These are phyloP conservation scores for Dipus sagitta DNA, from an alignment of 2,797 vertebrate species.

Conservation along the genomic window DNA sequence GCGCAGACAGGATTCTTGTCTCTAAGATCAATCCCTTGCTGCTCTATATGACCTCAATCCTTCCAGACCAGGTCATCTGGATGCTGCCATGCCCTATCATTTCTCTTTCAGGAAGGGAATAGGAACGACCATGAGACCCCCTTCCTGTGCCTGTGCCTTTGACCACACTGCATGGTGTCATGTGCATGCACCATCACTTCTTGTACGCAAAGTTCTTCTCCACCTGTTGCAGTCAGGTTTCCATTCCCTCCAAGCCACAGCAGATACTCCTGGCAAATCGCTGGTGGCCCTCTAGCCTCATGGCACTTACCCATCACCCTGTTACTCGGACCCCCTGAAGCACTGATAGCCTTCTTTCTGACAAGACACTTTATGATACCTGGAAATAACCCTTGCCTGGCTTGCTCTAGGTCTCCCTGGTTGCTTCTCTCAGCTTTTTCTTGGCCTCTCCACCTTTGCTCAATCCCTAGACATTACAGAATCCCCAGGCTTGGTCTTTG, in stretches of 20 bases:
- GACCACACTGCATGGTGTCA: fast-evolving
- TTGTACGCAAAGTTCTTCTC: too few relatives aligned
- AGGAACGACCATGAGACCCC: fast-evolving
- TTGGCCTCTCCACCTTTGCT: background rate
- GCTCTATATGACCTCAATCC: background rate
- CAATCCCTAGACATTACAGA: fast-evolving
- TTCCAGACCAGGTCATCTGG: background rate
- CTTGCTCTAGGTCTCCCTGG: background rate
- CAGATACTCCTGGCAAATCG: background rate
- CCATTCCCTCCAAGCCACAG: background rate
- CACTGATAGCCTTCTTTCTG: background rate
- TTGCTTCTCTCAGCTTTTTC: background rate
- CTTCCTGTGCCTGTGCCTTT: background rate
- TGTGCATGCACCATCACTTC: fast-evolving
- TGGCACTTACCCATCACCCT: background rate
- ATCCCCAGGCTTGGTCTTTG: too few relatives aligned
- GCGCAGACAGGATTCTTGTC: background rate
- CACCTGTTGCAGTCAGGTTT: background rate
- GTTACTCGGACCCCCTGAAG: background rate
- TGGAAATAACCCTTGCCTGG: background rate
- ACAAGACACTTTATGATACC: background rate
- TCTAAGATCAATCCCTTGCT: background rate
- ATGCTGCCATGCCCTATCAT: background rate
- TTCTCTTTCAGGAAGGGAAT: background rate
- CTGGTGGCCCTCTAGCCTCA: background rate